phyloP scores from a whole-genome alignment of 2,888 invertebrate species.

The Cryptocheilus praepositus region DNA sequence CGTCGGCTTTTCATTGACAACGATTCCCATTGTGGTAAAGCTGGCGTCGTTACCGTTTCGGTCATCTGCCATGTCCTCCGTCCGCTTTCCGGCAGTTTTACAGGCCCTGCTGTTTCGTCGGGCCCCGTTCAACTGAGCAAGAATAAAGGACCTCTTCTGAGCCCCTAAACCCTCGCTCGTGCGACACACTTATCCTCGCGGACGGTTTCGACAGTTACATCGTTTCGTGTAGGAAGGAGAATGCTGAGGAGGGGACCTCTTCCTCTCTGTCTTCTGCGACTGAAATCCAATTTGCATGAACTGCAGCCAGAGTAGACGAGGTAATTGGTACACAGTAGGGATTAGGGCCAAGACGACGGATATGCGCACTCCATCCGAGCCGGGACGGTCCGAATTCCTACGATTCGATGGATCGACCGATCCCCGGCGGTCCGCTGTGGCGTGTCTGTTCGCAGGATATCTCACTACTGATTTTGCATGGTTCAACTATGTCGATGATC shows the following conservation, averaged over 20 bases:
- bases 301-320: slow-evolving; percentile 57
- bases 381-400: slow-evolving; percentile 22
- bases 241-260: slow-evolving; percentile 18
- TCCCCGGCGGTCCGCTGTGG: background rate
- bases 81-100: slow-evolving; percentile 25
- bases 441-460: too few species aligned
- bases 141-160: slow-evolving; percentile 22
- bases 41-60: slow-evolving; percentile 16
- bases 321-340: slow-evolving; percentile 67
- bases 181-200: slow-evolving; percentile 40
- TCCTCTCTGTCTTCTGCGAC: slow-evolving; percentile 52
- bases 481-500: too few species aligned
- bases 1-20: slow-evolving; percentile 36
- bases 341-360: slow-evolving; percentile 64
- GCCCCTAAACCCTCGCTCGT: slow-evolving; percentile 7
- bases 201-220: slow-evolving; percentile 33
- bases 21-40: slow-evolving; percentile 38
- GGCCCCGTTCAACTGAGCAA: slow-evolving; percentile 20
- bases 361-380: slow-evolving; percentile 36
- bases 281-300: slow-evolving; percentile 72
- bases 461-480: too few species aligned
- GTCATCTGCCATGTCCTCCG: background rate
- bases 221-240: slow-evolving; percentile 18
- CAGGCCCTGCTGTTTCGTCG: slow-evolving; percentile 14
- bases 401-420: slow-evolving; percentile 13